Evolutionary conservation across 1,140 invertebrate species (phyloP), one percentile per base, ranked within the genome.

Genomic region (Apis florea): DNA sequence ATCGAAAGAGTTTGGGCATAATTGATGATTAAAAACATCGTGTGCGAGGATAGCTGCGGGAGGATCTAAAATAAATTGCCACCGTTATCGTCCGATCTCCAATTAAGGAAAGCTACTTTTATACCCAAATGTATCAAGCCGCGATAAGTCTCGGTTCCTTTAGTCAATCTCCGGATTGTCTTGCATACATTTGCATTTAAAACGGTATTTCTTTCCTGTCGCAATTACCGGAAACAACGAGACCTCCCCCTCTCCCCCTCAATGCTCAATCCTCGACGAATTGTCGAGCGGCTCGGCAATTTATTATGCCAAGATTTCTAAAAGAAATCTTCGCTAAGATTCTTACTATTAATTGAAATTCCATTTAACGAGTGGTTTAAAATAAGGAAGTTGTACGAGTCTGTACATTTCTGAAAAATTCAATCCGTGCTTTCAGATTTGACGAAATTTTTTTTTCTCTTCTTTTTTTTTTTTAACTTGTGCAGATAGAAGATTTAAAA

Each of bases 131-230:
- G 56, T 74, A 66, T 80, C 49, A 64, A 69, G 31, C 11, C 51
- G 31, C 63, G 79, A 74, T 66, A 80, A 74, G 70, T 74, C 71
- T 47, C 49, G 53, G 15, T 51, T 80, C 67, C 79, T 80, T 80
- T 74, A 51, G 71, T 80, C 79, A 75, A 80, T 74, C 79, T 80
- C 79, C 53, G 71, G 71, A 67, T 80, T 49, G 61, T 64, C 61
- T 75, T 49, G 71, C 61, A 80, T 80, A 66, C 12, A 80, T 80
- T 80, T 80, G 79, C 79, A 80, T 73, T 66, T 67, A 74, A 75
- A 80, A 67, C 79, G 79, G 51, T 66, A 73, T 63, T 80, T 63
- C 70, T 66, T 56, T 64, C 10, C 70, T 64, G 61, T 51, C 24
- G 61, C 71, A 54, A 80, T 75, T 67, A 74, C 53, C n/a, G 31